A percentile compares a stretch with the other conserved stretches of the same genome.
These are phyloP conservation scores for Apogon hyalosoma DNA, from an alignment of 2,797 vertebrate genomes.

Conservation along the genomic window DNA sequence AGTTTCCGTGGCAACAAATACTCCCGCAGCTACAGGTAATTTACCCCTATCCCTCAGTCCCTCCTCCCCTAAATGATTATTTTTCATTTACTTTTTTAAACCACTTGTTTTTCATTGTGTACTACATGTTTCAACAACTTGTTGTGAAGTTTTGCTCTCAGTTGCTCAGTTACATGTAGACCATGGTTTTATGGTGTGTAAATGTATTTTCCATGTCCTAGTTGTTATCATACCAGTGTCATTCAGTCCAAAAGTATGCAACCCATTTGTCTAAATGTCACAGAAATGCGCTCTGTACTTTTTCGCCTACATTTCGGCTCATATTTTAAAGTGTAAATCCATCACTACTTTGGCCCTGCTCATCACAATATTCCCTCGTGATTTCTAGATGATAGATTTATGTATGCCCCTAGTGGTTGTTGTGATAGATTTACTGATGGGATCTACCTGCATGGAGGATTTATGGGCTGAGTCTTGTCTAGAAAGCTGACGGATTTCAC, in stretches of 20 bases:
- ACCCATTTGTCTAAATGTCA: constrained; percentile 67
- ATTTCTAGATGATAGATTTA: constrained; percentile 59
- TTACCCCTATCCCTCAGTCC: constrained; percentile 52
- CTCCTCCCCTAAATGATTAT: constrained; percentile 29
- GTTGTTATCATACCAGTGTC: constrained; percentile 62
- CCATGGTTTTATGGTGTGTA: constrained; percentile 60
- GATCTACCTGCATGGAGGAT: constrained; percentile 60
- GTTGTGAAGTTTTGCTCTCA: constrained; percentile 59
- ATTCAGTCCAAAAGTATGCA: constrained; percentile 62
- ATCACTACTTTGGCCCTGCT: constrained; percentile 38
- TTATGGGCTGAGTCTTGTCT: constrained; percentile 50
- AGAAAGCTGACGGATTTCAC: constrained; percentile 58
- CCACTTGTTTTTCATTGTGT: constrained; percentile 75
- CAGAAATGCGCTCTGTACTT: constrained; percentile 15
- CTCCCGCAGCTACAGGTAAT: constrained; percentile 98
- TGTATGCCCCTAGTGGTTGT: constrained; percentile 53
- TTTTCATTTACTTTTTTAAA: constrained; percentile 65
- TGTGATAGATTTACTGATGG: constrained; percentile 64
- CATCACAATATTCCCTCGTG: constrained; percentile 54
- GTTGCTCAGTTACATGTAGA: constrained; percentile 51
- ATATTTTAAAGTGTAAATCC: constrained; percentile 51
- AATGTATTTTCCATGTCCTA: constrained; percentile 60
- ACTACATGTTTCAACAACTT: constrained; percentile 64
- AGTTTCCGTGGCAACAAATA: constrained; percentile 99
- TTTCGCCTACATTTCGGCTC: background rate